A percentile compares a stretch with the other conserved stretches of the same genome.
Evolutionary conservation across 2,888 invertebrate genomes (phyloP).

Genomic region (Xestia rhomboidea): DNA sequence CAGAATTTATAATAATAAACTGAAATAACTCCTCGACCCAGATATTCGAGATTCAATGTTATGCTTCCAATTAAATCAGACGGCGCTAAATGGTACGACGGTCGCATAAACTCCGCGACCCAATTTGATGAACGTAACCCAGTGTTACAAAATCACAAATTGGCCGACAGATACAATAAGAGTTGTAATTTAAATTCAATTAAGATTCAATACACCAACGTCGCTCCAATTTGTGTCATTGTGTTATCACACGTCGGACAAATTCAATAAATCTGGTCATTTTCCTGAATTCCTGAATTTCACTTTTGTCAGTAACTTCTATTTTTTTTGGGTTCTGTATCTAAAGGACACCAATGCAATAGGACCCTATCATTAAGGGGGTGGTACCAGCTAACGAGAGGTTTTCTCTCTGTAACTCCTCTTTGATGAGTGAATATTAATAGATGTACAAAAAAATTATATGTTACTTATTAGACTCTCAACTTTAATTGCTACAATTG

Average conservation of each 20-base stretch:
- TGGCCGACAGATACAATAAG: constrained; percentile 7
- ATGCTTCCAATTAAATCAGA: constrained; percentile 40
- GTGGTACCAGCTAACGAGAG: too few relatives aligned
- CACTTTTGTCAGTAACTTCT: constrained; percentile 28
- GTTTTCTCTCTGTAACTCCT: too few relatives aligned
- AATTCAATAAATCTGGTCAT: constrained; percentile 47
- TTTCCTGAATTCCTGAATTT: constrained; percentile 33
- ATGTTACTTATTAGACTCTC: too few relatives aligned
- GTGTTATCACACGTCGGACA: constrained; percentile 34
- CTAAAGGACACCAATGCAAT: background rate
- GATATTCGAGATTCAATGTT: constrained; percentile 14
- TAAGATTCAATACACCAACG: constrained; percentile 51
- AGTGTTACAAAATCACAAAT: constrained; percentile 45
- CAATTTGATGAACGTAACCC: constrained; percentile 17
- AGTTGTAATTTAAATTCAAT: constrained; percentile 47
- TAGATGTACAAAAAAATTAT: too few relatives aligned
- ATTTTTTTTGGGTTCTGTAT: background rate
- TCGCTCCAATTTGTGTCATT: constrained; percentile 46
- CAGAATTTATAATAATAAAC: background rate
- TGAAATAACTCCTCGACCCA: background rate
- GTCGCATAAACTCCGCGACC: constrained; percentile 16
- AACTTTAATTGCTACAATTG: too few relatives aligned
- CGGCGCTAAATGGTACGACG: constrained; percentile 4
- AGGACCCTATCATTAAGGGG: background rate
- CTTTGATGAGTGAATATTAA: too few relatives aligned